A percentile compares a stretch with the other conserved stretches of the same genome.
Evolutionary conservation across 2,888 invertebrate genomes (phyloP).

Genomic region (Pammene fasciana): DNA sequence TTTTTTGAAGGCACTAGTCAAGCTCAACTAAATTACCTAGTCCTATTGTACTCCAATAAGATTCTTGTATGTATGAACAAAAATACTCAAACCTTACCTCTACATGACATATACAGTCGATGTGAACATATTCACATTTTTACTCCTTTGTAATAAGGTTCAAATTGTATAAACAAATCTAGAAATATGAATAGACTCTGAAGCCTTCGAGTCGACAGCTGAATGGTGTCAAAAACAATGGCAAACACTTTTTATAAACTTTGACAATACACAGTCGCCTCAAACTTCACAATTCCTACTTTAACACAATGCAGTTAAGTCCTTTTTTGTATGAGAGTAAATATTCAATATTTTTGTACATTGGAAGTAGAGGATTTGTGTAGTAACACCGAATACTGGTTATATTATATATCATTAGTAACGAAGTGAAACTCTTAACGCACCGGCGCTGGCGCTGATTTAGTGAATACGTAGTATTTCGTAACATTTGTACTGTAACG

Average conservation of each 20-base stretch:
- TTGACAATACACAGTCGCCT: constrained; percentile 27
- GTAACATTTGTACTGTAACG: constrained; percentile 13
- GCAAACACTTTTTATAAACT: constrained; percentile 39
- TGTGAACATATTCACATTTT: too few relatives aligned
- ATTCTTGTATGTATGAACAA: constrained; percentile 12
- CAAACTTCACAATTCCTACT: constrained; percentile 17
- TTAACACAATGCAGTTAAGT: constrained; percentile 16
- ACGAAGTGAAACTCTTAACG: constrained; percentile 23
- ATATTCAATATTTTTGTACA: not conserved
- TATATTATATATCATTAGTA: constrained; percentile 26
- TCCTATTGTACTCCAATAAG: constrained; percentile 22
- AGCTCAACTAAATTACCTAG: not conserved
- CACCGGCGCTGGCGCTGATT: not conserved
- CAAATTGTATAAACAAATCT: not conserved
- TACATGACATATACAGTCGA: not conserved
- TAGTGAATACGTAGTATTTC: constrained; percentile 16
- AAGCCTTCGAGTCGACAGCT: constrained; percentile 35
- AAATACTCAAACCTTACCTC: not conserved
- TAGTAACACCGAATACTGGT: constrained; percentile 12
- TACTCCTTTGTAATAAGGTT: too few relatives aligned
- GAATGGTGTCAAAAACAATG: constrained; percentile 42
- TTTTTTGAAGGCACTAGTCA: too few relatives aligned
- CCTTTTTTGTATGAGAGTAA: not conserved
- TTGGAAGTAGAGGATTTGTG: not conserved
- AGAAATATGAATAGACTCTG: constrained; percentile 28